These are phyloP conservation scores for Melanostoma mellinum DNA, from an alignment of 2,888 invertebrate species.

Conservation along the genomic window DNA sequence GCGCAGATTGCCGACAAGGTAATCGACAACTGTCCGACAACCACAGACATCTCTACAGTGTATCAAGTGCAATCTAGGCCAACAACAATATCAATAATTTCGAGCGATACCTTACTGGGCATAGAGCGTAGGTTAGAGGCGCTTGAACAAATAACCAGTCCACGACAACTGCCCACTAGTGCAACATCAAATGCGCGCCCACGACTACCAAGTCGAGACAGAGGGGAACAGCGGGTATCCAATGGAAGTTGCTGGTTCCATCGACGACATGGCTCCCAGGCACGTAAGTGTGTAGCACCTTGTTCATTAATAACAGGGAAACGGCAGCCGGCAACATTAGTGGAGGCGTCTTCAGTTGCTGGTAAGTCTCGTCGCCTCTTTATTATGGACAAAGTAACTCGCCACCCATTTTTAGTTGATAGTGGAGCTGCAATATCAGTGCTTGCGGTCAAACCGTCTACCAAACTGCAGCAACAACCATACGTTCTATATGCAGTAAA, in stretches of 20 bases:
- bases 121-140: no score
- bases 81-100: no score
- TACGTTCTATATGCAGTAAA: no score
- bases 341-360: conserved; percentile 21
- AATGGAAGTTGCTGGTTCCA: not conserved
- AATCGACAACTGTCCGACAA: not conserved
- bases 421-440: conserved; percentile 16
- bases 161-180: no score
- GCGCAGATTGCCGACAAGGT: not conserved
- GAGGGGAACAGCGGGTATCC: not conserved
- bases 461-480: not conserved
- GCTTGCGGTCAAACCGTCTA: not conserved
- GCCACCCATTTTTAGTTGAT: conserved; percentile 1
- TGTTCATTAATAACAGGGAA: conserved; percentile 7
- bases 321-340: conserved; percentile 26
- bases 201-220: conserved; percentile 1
- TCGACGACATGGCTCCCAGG: not conserved
- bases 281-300: conserved; percentile 8
- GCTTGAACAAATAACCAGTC: no score
- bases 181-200: not conserved
- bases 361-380: conserved; percentile 3
- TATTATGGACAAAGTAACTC: conserved; percentile 3
- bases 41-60: no score
- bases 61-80: no score
- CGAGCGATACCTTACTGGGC: no score